Evolutionary conservation across 2,113 vertebrate genomes (phyloP), one percentile per base, ranked within the genome.

Genomic region (Rhegmatorhina hoffmannsi): DNA sequence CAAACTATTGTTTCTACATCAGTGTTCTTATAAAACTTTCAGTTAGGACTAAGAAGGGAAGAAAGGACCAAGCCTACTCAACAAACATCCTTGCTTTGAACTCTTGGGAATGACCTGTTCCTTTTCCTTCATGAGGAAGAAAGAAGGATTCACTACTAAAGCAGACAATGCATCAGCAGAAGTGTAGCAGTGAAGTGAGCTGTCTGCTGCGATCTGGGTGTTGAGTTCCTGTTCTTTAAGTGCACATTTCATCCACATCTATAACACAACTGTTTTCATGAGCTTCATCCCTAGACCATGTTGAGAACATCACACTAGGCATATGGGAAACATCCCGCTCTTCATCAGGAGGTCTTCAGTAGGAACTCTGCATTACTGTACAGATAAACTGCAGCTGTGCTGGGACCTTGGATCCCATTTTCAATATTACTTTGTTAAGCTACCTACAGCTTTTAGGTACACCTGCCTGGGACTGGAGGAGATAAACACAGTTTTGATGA

Each of bases 1-100:
- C 4, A 81, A 90, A 62, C 1, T 38, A 3, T n/a, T 9, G 0
- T 31, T 0, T 0, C 10, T 56, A 8, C 20, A 16, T 1, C 17
- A 2, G 0, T 10, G 10, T 14, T 36, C 11, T 21, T 56, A 78
- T 26, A 29, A 63, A 53, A n/a, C 17, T 24, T 55, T 78, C 11
- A 46, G 7, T 28, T n/a, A 29, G 26, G 43, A 0, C n/a, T 47
- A 9, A 90, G 38, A 25, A 84, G 1, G 7, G 26, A 79, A 76
- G 33, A 1, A 82, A 56, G 55, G 34, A 28, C 6, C 1, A 0
- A 60, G 1, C 9, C 17, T 46, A 4, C n/a, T 60, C 24, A 36
- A 44, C 2, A 23, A 34, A 3, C 21, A 34, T 13, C 7, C 63
- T 80, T 92, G 8, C 7, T 62, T 50, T 70, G 43, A 77, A 29